Evolutionary conservation across 2,797 vertebrate species (phyloP), one percentile per base, ranked within the genome.

Genomic region (Sylvia borin): DNA sequence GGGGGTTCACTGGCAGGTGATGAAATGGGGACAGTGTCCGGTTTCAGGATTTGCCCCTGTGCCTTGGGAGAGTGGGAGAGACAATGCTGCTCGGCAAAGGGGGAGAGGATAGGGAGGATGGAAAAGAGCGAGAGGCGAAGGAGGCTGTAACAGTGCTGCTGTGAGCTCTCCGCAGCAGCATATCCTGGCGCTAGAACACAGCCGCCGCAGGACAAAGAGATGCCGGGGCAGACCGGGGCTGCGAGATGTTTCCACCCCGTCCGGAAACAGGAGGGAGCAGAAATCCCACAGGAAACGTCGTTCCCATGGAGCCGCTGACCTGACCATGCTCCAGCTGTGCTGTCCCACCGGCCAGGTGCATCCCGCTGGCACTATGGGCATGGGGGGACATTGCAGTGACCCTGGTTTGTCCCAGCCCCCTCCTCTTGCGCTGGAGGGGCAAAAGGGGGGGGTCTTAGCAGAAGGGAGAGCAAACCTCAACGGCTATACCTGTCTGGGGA

Each of bases 221-320:
- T 54, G 31, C 19, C 3, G 14, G 48, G 43, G 48, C 73, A 34
- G 58, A 82, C 70, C 43, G 0, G 50, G 64, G 48, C 83, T 5
- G 6, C 4, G 42, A 76, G 71, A 50, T 71, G 50, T 95, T 96
- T 96, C 91, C 90, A 92, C 60, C 80, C 76, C 2, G 1, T 70
- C 85, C 90, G 94, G 96, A 96, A 96, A 93, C 24, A 0, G 65
- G 91, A 86, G 77, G 29, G 80, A 95, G 67, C 74, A 93, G 93
- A 93, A 95, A 92, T 95, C 94, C 90, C 95, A 94, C 90, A 93
- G 96, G 96, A 96, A 96, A 88, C 80, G n/a, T 78, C 2, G 1
- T 57, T 96, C 76, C 67, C 70, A 53, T 88, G 76, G 62, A 92
- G 89, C 51, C 0, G 6, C 90, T 75, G 86, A 91, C 74, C 82